Evolutionary conservation across 37 sponge, comb jelly and placozoan species (phyloP), one percentile per base, ranked within the genome.

Genomic region (Aphrocallistes beatrix): DNA sequence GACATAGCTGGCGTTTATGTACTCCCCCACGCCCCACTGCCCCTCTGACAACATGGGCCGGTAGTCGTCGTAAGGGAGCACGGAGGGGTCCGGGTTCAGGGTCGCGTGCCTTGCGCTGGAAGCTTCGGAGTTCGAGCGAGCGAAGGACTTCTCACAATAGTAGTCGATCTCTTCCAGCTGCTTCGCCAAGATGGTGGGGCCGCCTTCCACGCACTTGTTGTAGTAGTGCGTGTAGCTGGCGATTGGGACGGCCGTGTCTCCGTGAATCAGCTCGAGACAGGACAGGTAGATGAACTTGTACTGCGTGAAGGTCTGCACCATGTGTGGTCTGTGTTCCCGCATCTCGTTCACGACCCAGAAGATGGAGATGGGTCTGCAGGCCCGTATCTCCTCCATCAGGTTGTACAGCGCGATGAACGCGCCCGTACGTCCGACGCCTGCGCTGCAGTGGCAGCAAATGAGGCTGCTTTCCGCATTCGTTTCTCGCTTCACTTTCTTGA

Each of bases 271-370:
- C 75, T 60, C 75, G 25, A 60, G 75, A 60, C 75, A 60, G 17
- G 75, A 21, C 34, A 60, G 75, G 34, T 60, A 60, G 10, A 60
- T 60, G 75, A 60, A 60, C 34, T 60, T 60, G 34, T 60, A 60
- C 75, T 60, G 75, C 8, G 75, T 60, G 75, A 60, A 60, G 8
- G 75, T 60, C 75, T 60, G 75, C 34, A 60, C 75, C 75, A 60
- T 60, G n/a, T 60, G 75, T 30, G 75, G 75, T 13, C 75, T 3
- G 75, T 60, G 21, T 60, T 60, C 75, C 8, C 75, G 25, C 75
- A 60, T 60, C 17, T 60, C 75, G 75, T 60, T 3, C 10, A 60
- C 75, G 3, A 60, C 3, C 3, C 34, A 25, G 34, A 19, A 13
- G 25, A 60, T 60, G 17, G 75, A 60, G 34, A 60, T 25, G 6